A percentile compares a stretch with the other conserved stretches of the same genome.
Evolutionary conservation across 1,140 invertebrate genomes (phyloP).

Genomic region (Condylostylus longicornis): DNA sequence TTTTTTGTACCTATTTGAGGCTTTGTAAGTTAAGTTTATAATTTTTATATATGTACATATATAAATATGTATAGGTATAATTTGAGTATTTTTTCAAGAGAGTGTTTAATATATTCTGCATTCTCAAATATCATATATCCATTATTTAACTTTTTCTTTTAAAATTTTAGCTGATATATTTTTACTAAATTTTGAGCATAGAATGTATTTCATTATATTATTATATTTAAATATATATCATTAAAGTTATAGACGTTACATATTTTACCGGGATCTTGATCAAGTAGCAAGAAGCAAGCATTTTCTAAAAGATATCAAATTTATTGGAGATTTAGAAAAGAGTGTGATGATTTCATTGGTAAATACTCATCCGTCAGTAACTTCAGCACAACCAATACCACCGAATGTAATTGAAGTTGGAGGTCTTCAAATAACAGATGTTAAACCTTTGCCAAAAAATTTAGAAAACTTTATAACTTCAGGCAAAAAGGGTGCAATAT

Average conservation of each 20-base stretch:
- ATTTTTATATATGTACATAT: too few species aligned
- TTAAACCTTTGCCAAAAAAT: slow-evolving; percentile 28
- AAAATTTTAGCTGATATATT: too few species aligned
- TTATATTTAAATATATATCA: background rate
- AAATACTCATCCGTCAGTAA: slow-evolving; percentile 32
- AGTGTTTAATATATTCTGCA: too few species aligned
- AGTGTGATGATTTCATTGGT: slow-evolving; percentile 25
- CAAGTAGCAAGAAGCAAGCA: background rate
- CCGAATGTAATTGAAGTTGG: slow-evolving; percentile 40
- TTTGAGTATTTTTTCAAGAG: too few species aligned
- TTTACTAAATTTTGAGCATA: background rate
- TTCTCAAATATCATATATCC: too few species aligned
- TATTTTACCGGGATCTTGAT: background rate
- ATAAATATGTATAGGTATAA: too few species aligned
- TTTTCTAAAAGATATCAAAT: slow-evolving; percentile 1
- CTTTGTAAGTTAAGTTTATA: slow-evolving; percentile 12
- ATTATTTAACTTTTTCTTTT: too few species aligned
- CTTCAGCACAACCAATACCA: slow-evolving; percentile 30
- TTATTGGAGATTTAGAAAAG: background rate
- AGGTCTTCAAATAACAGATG: slow-evolving; percentile 34
- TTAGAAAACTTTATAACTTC: slow-evolving; percentile 37
- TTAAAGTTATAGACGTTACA: background rate
- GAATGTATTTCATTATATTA: background rate
- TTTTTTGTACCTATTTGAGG: slow-evolving; percentile 11
- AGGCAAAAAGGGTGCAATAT: slow-evolving; percentile 38